Base-by-base conservation (phyloP, 2,888 invertebrate genomes). In the Synanthedon formicaeformis region DNA sequence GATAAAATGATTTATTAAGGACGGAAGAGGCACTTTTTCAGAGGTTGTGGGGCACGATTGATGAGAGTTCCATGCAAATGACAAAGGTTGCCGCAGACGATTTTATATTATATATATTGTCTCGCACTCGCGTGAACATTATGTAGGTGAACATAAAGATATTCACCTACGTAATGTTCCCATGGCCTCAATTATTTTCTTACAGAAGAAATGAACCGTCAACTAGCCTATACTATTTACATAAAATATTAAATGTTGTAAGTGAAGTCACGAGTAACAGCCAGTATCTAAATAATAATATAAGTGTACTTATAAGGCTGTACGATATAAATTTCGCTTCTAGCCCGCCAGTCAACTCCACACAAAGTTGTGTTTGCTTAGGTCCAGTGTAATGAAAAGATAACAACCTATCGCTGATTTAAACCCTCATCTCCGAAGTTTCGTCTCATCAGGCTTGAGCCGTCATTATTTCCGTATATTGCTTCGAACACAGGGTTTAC, bases 1-100 rank as follows among this genome's bases (percentile, higher is more conserved):
- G 75, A 78, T 81, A 79, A 77, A 74, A 77, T 79, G 77, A 80
- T 81, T 79, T 79, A 81, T 79, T 75, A 73, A 58, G 54, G 60
- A 62, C 64, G 60, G 61, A 56, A 55, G 51, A 48, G 61, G 59
- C 55, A 64, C 61, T 60, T 71, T 73, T 72, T 67, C 60, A 59
- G 54, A 16, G 18, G 56, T 59, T 56, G 60, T 54, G 55, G 63
- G 55, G 52, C 55, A 62, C 64, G 64, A 67, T 69, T 65, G 64
- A 67, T 75, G 71, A 27, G 66, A 67, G 61, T 69, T 70, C 59
- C 66, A 73, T 75, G 74, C 65, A 68, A 74, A 75, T 68, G 60
- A 57, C 58, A 55, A 55, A 56, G 57, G 53, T 60, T 59, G 49
- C 51, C 54, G 52, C 51, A 56, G 55, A 54, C 57, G 53, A 50